These are phyloP conservation scores for Saccostrea glomerata DNA, from an alignment of 1,140 invertebrate species.

Conservation along the genomic window DNA sequence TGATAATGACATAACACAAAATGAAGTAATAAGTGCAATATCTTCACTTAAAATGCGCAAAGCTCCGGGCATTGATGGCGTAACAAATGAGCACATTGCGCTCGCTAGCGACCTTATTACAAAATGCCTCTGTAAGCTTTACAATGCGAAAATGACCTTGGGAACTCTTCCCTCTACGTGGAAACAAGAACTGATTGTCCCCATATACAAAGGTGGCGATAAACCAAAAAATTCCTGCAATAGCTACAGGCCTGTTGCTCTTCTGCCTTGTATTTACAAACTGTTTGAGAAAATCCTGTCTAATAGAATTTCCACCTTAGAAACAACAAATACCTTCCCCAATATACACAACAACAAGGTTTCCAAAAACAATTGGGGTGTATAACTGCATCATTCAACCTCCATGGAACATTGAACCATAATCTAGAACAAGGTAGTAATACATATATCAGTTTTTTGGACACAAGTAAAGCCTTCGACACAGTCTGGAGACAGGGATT, in stretches of 20 bases:
- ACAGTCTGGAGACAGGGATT: conserved; percentile 42
- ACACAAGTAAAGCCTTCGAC: conserved; percentile 44
- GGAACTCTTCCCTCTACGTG: conserved; percentile 2
- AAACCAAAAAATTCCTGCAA: conserved; percentile 29
- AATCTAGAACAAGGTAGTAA: conserved; percentile 42
- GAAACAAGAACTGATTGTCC: conserved; percentile 18
- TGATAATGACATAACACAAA: neutral
- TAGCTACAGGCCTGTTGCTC: conserved; percentile 42
- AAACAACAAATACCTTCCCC: conserved; percentile 12
- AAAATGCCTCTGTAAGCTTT: neutral
- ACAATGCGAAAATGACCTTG: conserved; percentile 21
- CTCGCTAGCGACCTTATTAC: neutral
- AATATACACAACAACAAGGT: conserved; percentile 47
- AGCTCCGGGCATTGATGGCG: neutral
- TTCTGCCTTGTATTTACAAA: conserved; percentile 29
- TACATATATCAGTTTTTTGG: conserved; percentile 37
- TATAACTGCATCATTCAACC: conserved; percentile 41
- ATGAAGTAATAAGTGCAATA: conserved; percentile 9
- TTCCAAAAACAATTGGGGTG: conserved; percentile 37
- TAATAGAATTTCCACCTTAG: neutral
- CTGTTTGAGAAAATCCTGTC: conserved; percentile 43
- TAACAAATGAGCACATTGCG: conserved; percentile 36
- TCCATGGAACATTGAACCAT: conserved; percentile 39
- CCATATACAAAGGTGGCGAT: conserved; percentile 39
- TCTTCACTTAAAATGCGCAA: conserved; percentile 27